phyloP scores from a whole-genome alignment of 2,797 vertebrate species.

The Sternotherus odoratus region DNA sequence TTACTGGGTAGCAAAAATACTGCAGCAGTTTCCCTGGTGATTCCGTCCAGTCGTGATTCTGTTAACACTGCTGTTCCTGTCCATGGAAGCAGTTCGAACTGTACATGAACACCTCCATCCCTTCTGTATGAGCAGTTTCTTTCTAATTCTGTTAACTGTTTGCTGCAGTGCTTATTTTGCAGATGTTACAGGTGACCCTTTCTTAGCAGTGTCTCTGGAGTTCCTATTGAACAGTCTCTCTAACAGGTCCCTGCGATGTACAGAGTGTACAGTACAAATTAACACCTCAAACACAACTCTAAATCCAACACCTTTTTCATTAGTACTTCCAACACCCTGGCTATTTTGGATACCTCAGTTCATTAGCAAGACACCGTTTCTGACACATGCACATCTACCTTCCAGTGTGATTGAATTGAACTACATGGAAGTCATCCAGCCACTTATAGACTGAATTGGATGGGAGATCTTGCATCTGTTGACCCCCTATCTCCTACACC shows the following conservation, averaged over 20 bases:
- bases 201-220: background rate
- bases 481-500: rapidly evolving
- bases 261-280: background rate
- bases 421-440: background rate
- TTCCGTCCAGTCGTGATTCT: background rate
- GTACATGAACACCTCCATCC: background rate
- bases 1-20: background rate
- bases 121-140: background rate
- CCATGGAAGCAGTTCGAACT: constrained; percentile 34
- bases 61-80: background rate
- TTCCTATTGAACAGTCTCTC: background rate
- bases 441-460: constrained; percentile 40
- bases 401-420: background rate
- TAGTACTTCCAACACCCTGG: background rate
- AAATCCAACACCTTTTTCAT: background rate
- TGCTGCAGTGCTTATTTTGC: background rate
- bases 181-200: background rate
- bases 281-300: background rate
- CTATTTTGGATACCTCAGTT: constrained; percentile 39
- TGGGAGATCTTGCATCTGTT: background rate
- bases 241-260: background rate
- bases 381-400: constrained; percentile 35
- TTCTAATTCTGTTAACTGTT: constrained; percentile 25
- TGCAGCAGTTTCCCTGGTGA: background rate
- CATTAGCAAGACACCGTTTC: constrained; percentile 41